A percentile compares a stretch with the other conserved stretches of the same genome.
Conservation (phyloP, 2,888 invertebrate genomes). For the Julus scandinavius region DNA sequence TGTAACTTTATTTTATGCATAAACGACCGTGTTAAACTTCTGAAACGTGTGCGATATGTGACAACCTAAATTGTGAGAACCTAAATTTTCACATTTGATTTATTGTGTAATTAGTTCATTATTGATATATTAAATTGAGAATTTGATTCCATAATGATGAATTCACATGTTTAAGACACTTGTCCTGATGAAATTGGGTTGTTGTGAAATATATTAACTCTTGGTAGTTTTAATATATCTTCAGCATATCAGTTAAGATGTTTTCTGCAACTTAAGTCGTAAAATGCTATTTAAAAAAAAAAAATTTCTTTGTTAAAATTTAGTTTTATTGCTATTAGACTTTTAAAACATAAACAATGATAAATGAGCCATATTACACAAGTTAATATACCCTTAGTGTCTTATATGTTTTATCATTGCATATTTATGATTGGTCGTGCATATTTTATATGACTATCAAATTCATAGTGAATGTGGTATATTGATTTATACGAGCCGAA, state of each 20-base stretch:
- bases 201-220: background rate
- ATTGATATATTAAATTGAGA: background rate
- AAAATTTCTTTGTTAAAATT: no score
- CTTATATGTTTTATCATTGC: constrained; percentile 22
- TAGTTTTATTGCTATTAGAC: no score
- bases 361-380: background rate
- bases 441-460: constrained; percentile 4
- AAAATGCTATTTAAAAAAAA: background rate
- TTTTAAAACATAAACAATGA: background rate
- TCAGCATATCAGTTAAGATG: background rate
- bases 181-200: background rate
- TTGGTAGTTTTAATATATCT: background rate
- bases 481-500: background rate
- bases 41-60: no score
- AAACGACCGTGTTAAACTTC: background rate
- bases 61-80: no score
- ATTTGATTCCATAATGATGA: background rate
- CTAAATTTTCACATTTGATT: no score
- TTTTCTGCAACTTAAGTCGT: background rate
- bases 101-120: background rate
- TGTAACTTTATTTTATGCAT: background rate
- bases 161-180: background rate
- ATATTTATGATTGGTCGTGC: background rate
- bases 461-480: constrained; percentile 18
- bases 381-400: constrained; percentile 16